Conservation (phyloP, 2,113 vertebrate genomes). For the Callospermophilus lateralis region DNA sequence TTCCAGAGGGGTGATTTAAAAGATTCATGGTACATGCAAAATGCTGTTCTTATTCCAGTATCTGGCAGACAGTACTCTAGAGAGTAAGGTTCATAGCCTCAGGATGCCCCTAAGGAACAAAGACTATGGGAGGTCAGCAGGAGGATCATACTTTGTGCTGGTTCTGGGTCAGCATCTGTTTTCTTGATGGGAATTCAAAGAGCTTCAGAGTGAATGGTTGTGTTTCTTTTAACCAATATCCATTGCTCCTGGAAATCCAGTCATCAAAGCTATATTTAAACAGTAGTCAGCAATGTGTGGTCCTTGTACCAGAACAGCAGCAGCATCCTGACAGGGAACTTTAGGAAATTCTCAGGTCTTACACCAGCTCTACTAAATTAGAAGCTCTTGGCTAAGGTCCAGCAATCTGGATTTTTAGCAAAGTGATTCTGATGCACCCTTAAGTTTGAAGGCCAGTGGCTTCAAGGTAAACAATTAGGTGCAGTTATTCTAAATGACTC, state of each 20-base stretch:
- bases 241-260: not conserved
- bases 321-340: not conserved
- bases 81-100: not conserved
- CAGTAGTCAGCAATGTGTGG: not conserved
- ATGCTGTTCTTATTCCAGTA: not conserved
- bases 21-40: not conserved
- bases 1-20: not conserved
- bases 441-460: not conserved
- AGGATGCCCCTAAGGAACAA: not conserved
- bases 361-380: not conserved
- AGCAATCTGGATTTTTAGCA: not conserved
- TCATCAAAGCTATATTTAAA: not conserved
- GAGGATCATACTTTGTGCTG: no score
- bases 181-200: not conserved
- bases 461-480: not conserved
- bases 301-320: not conserved
- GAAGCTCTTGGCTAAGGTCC: not conserved
- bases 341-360: not conserved
- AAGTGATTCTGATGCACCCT: not conserved
- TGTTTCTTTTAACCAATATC: constrained; percentile 27
- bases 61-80: not conserved
- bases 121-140: no score
- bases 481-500: not conserved
- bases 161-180: not conserved
- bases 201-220: not conserved